These are phyloP conservation scores for Willisornis vidua DNA, from an alignment of 2,113 vertebrate species.

Conservation along the genomic window DNA sequence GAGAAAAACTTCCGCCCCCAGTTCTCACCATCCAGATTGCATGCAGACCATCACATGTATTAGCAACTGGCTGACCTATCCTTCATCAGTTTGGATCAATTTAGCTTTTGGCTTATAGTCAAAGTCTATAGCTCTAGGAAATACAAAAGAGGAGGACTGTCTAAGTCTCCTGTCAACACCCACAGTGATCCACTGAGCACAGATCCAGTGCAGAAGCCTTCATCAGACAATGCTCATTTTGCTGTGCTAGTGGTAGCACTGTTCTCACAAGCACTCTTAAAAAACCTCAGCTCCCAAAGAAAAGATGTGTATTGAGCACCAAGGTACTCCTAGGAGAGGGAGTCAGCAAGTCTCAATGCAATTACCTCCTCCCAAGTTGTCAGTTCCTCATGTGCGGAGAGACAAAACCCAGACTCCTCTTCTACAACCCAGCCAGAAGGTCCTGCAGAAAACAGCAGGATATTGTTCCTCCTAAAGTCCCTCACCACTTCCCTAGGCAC, in stretches of 20 bases:
- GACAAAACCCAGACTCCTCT: slow-evolving; percentile 1
- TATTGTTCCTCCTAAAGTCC: background rate
- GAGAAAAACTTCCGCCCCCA: background rate
- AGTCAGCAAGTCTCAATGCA: background rate
- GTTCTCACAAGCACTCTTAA: background rate
- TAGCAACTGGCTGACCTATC: background rate
- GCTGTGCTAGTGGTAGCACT: background rate
- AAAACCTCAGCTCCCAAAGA: background rate
- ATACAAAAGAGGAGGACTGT: background rate
- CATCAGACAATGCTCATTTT: background rate
- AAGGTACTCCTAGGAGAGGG: background rate
- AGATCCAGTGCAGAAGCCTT: background rate
- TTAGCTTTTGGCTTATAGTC: slow-evolving; percentile 24
- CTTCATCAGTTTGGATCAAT: background rate
- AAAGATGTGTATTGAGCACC: background rate
- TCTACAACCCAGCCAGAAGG: background rate
- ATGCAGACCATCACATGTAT: background rate
- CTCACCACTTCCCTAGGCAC: background rate
- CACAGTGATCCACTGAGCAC: background rate
- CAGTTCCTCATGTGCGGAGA: background rate
- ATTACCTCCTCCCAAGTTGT: background rate
- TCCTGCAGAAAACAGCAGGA: background rate
- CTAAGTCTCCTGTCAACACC: background rate
- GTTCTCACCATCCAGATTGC: background rate
- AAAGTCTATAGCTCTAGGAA: slow-evolving; percentile 8